A percentile compares a stretch with the other conserved stretches of the same genome.
These are phyloP conservation scores for Atractosteus spatula DNA, from an alignment of 2,113 vertebrate species.

Conservation along the genomic window DNA sequence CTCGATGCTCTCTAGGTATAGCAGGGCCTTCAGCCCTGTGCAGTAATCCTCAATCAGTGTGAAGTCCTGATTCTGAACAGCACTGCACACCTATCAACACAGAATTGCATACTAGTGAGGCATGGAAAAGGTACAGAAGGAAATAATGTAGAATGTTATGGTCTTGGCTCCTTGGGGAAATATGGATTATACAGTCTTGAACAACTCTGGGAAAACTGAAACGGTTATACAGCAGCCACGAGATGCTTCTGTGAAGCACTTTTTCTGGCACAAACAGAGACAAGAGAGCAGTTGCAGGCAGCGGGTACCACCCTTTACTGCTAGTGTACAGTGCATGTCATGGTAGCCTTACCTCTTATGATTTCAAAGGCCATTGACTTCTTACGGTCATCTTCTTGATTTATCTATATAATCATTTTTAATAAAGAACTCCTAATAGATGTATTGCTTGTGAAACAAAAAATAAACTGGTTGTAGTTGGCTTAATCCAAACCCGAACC, in stretches of 20 bases:
- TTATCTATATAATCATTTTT: too few species aligned
- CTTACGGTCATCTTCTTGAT: too few species aligned
- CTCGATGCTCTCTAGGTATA: conserved; percentile 84
- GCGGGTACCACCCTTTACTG: too few species aligned
- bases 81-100: conserved; percentile 71
- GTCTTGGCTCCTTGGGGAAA: conserved; percentile 4
- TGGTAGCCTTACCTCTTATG: too few species aligned
- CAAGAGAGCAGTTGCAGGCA: too few species aligned
- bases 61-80: conserved; percentile 78
- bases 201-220: background rate
- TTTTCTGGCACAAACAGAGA: background rate
- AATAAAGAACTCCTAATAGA: too few species aligned
- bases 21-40: conserved; percentile 77
- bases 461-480: too few species aligned
- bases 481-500: too few species aligned
- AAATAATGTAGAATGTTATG: conserved; percentile 18
- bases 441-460: too few species aligned
- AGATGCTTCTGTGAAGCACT: background rate
- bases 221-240: background rate
- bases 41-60: conserved; percentile 77
- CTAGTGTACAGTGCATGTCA: too few species aligned
- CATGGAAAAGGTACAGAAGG: conserved; percentile 2
- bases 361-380: too few species aligned
- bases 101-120: conserved; percentile 11
- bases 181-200: background rate